Conservation (phyloP, 2,113 vertebrate genomes). For the Hydropotes inermis region DNA sequence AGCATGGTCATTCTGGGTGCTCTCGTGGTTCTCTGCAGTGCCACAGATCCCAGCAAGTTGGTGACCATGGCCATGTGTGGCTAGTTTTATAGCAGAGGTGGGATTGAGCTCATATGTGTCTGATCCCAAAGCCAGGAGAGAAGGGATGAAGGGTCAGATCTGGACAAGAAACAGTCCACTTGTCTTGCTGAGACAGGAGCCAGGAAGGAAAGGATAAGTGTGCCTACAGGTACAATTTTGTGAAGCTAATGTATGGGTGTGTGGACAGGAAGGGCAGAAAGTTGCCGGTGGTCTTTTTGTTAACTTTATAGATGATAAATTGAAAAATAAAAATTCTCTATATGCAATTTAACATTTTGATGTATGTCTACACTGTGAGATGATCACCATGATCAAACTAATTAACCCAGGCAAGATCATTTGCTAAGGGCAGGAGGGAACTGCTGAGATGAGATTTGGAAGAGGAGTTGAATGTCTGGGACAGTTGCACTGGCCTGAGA, state of each 20-base stretch:
- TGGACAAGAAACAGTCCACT: neutral
- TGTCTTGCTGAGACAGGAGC: neutral
- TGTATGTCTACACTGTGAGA: neutral
- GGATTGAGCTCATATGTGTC: neutral
- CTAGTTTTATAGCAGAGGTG: neutral
- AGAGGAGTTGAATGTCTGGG: neutral
- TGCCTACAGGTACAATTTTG: neutral
- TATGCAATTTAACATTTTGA: neutral
- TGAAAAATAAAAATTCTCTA: neutral
- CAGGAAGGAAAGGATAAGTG: neutral
- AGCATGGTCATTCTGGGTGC: neutral
- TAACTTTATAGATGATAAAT: neutral
- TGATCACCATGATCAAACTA: neutral
- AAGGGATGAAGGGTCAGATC: neutral
- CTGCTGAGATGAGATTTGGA: neutral
- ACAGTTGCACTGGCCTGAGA: neutral
- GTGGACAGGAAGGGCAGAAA: neutral
- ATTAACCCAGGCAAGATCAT: neutral
- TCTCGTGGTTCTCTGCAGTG: neutral
- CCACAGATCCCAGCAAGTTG: neutral
- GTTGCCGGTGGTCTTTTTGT: neutral
- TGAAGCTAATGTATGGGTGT: neutral
- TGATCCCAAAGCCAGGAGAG: neutral
- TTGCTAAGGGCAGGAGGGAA: neutral
- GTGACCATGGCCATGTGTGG: fast-evolving